phyloP scores from a whole-genome alignment of 2,888 invertebrate species.

The Camptogramma bilineatum region DNA sequence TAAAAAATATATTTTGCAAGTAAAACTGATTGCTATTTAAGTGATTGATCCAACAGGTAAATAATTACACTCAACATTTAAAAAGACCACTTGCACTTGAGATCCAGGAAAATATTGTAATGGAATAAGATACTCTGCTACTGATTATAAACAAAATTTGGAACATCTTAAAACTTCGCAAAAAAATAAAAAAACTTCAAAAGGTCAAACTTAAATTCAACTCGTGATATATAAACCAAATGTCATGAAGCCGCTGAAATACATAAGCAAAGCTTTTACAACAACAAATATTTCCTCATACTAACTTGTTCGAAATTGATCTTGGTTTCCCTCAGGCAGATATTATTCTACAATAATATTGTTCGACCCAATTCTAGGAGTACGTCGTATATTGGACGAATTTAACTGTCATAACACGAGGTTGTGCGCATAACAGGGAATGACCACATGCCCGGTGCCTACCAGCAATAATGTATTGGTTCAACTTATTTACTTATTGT shows the following conservation, averaged over 20 bases:
- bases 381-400: conserved; percentile 9
- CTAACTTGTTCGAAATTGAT: conserved; percentile 12
- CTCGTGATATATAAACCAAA: background rate
- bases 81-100: background rate
- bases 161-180: background rate
- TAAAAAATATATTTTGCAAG: too few relatives aligned
- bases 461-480: background rate
- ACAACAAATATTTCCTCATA: conserved; percentile 9
- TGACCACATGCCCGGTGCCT: background rate
- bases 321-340: conserved; percentile 17
- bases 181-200: background rate
- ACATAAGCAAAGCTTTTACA: conserved; percentile 6
- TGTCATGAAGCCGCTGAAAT: conserved; percentile 16
- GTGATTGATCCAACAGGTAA: too few relatives aligned
- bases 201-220: background rate
- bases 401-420: conserved; percentile 10
- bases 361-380: conserved; percentile 2
- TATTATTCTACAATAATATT: conserved; percentile 21
- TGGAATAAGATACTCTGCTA: background rate
- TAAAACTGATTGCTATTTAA: too few relatives aligned
- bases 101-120: background rate
- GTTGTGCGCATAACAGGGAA: background rate
- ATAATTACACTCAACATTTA: too few relatives aligned
- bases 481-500: too few relatives aligned
- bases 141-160: background rate